Percentiles rank a stretch among this genome's conserved stretches.
Conservation (phyloP, 2,113 vertebrate species). For the Prionailurus viverrinus region DNA sequence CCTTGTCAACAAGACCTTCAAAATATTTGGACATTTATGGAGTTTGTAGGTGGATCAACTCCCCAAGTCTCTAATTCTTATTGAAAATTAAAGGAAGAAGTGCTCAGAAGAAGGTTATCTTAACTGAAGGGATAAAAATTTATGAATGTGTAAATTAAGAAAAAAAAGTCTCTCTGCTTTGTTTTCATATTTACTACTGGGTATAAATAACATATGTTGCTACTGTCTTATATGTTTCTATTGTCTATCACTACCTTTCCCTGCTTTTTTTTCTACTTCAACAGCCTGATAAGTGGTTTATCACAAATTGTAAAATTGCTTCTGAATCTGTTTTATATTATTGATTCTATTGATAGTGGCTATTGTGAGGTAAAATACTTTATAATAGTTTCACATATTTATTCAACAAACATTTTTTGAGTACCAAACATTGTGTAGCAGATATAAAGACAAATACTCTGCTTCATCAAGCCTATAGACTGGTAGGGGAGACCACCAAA, state of each 20-base stretch:
- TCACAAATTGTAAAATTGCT: not conserved
- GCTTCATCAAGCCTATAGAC: not conserved
- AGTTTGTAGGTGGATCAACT: not conserved
- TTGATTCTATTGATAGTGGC: not conserved
- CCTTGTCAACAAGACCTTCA: not conserved
- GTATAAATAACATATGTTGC: not conserved
- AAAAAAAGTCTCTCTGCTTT: not conserved
- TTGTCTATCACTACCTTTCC: not conserved
- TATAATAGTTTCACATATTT: conserved; percentile 19
- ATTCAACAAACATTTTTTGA: conserved; percentile 8
- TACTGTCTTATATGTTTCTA: not conserved
- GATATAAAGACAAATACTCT: not conserved
- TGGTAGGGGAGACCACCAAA: not conserved
- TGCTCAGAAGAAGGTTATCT: not conserved
- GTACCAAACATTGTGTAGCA: not conserved
- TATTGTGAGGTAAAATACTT: not conserved
- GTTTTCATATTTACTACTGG: not conserved
- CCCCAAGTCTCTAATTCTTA: not conserved
- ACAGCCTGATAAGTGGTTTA: not conserved
- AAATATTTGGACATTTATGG: not conserved
- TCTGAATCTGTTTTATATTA: not conserved
- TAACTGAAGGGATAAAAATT: not conserved
- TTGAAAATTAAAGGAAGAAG: not conserved
- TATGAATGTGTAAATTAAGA: conserved; percentile 32
- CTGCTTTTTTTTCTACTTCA: not conserved